Evolutionary conservation across 2,888 invertebrate genomes (phyloP).

Genomic region (Lepidochrysops patricia): DNA sequence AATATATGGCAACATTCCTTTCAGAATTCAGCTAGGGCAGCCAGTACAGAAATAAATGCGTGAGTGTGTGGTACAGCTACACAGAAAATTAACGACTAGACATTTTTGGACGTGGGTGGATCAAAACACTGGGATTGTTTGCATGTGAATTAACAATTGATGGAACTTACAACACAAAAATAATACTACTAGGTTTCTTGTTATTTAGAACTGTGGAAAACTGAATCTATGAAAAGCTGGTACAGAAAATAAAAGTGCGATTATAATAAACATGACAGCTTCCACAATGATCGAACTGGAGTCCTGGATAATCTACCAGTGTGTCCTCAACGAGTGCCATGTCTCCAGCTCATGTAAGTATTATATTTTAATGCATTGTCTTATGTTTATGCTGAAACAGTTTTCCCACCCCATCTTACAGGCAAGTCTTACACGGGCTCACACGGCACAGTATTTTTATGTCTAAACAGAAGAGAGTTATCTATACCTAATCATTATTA

Average conservation of each 20-base stretch:
- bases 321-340: conserved; percentile 79
- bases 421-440: no score
- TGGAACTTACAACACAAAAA: background rate
- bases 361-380: conserved; percentile 16
- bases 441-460: no score
- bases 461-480: no score
- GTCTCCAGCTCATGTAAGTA: conserved; percentile 79
- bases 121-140: conserved; percentile 42
- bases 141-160: conserved; percentile 35
- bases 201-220: background rate
- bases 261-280: conserved; percentile 55
- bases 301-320: conserved; percentile 81
- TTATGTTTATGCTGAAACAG: background rate
- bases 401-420: background rate
- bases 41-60: conserved; percentile 26
- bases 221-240: conserved; percentile 22
- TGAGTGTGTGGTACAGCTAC: background rate
- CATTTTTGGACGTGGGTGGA: conserved; percentile 41
- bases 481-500: no score
- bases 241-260: conserved; percentile 30
- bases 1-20: conserved; percentile 34
- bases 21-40: conserved; percentile 29
- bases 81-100: background rate
- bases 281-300: conserved; percentile 78
- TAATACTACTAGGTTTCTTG: background rate